A percentile compares a stretch with the other conserved stretches of the same genome.
Evolutionary conservation across 2,797 vertebrate species (phyloP).

Genomic region (Neomorphus geoffroyi): DNA sequence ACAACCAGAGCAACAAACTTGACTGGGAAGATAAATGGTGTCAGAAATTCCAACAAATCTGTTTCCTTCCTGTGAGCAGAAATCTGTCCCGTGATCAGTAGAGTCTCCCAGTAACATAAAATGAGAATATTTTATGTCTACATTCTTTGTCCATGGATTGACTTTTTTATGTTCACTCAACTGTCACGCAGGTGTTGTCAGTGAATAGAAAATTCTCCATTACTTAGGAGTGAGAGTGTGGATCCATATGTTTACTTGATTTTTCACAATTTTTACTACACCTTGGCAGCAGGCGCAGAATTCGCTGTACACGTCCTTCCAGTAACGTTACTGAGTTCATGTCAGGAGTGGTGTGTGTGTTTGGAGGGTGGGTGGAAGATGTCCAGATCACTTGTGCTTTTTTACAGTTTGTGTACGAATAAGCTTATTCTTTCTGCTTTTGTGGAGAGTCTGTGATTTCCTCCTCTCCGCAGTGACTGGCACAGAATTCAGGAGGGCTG

Average conservation of each 20-base stretch:
- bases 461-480: background rate
- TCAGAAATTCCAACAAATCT: background rate
- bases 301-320: background rate
- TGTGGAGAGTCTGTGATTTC: background rate
- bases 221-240: background rate
- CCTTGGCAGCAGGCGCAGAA: background rate
- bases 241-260: background rate
- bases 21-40: conserved; percentile 17
- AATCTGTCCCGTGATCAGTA: background rate
- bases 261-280: background rate
- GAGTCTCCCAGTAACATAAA: background rate
- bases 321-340: background rate
- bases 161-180: background rate
- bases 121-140: conserved; percentile 25
- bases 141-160: background rate
- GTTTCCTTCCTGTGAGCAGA: background rate
- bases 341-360: background rate
- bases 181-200: background rate
- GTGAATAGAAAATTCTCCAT: background rate
- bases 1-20: background rate
- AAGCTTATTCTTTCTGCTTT: background rate
- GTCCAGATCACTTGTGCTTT: background rate
- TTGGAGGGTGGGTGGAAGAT: background rate
- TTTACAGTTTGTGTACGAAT: background rate
- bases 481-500: background rate